Percentiles rank a stretch among this genome's conserved stretches.
Evolutionary conservation across 2,797 vertebrate species (phyloP).

Genomic region (Scleropages formosus): DNA sequence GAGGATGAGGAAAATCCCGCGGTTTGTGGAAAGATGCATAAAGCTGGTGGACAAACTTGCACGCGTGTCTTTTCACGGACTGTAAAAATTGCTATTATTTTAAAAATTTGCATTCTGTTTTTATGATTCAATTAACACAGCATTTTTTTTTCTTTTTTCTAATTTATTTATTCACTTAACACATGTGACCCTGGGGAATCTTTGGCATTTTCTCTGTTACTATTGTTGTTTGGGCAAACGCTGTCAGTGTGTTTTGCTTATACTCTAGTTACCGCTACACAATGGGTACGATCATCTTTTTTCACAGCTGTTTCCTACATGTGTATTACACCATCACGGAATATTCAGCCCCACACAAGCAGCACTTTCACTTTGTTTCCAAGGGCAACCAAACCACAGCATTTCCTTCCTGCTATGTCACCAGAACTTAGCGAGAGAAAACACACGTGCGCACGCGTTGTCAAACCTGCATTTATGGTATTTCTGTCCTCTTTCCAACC

Average conservation of each 20-base stretch:
- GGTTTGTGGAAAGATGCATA: too few relatives aligned
- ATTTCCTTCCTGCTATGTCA: constrained; percentile 19
- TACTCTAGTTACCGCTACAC: not conserved
- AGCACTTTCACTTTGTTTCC: constrained; percentile 30
- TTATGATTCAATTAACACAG: too few relatives aligned
- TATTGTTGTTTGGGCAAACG: too few relatives aligned
- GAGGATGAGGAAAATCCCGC: too few relatives aligned
- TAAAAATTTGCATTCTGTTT: too few relatives aligned
- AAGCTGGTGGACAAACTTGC: too few relatives aligned
- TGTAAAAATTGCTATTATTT: too few relatives aligned
- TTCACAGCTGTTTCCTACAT: constrained; percentile 2
- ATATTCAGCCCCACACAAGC: not conserved
- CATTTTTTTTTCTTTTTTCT: too few relatives aligned
- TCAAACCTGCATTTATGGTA: not conserved
- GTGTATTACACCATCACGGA: not conserved
- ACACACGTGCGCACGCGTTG: not conserved
- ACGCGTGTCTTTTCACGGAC: too few relatives aligned
- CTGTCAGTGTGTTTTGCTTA: not conserved
- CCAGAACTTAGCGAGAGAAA: not conserved
- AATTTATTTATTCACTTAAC: too few relatives aligned
- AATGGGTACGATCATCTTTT: not conserved
- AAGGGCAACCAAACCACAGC: constrained; percentile 22
- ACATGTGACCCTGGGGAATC: too few relatives aligned
- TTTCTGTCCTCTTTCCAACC: constrained; percentile 24
- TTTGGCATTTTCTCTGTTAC: too few relatives aligned